These are phyloP conservation scores for Opisthograptis luteolata DNA, from an alignment of 2,888 invertebrate species.

Conservation along the genomic window DNA sequence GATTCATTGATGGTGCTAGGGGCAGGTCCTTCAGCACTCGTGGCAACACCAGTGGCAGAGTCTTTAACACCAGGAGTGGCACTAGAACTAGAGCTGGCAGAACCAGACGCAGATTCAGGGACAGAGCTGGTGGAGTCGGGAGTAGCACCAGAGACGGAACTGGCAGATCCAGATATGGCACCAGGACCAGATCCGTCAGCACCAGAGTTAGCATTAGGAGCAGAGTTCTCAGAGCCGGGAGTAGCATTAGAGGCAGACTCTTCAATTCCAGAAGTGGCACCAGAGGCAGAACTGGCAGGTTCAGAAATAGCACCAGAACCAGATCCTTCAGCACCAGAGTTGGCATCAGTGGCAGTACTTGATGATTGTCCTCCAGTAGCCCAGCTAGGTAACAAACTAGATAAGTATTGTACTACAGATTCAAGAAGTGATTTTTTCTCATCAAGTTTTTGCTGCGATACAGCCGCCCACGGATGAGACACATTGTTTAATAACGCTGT, in stretches of 20 bases:
- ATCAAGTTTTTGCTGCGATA: constrained; percentile 56
- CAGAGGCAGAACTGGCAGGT: background rate
- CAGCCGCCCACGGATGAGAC: constrained; percentile 57
- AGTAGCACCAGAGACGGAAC: constrained; percentile 13
- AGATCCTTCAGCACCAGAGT: constrained; percentile 2
- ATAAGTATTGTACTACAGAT: constrained; percentile 58
- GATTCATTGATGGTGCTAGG: too few species aligned
- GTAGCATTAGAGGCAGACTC: background rate
- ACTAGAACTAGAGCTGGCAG: constrained; percentile 2
- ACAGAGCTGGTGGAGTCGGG: too few species aligned
- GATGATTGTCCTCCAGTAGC: constrained; percentile 42
- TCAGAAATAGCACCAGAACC: background rate
- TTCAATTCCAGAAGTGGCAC: constrained; percentile 7
- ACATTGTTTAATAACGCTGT: constrained; percentile 60
- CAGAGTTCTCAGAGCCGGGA: background rate
- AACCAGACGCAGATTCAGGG: too few species aligned
- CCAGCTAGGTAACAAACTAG: constrained; percentile 66
- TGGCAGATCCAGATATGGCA: constrained; percentile 8
- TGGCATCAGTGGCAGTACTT: constrained; percentile 13
- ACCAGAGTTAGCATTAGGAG: background rate
- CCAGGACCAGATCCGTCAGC: constrained; percentile 14
- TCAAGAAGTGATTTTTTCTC: constrained; percentile 65
- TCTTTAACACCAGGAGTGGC: background rate
- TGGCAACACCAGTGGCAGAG: background rate
- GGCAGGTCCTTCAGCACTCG: background rate